phyloP scores from a whole-genome alignment of 2,113 vertebrate genomes.

The Melanerpes formicivorus region DNA sequence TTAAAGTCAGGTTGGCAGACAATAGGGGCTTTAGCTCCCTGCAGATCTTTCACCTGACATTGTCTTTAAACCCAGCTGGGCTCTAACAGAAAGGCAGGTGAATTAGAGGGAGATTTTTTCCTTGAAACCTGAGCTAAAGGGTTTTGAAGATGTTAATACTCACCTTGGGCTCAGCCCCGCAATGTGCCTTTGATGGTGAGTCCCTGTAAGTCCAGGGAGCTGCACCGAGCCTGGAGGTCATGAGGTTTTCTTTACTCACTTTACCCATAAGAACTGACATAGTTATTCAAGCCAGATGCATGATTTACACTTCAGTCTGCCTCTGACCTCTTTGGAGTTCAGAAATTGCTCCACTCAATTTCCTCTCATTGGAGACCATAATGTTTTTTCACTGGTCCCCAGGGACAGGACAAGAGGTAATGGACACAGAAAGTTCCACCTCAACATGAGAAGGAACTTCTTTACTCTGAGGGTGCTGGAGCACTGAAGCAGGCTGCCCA shows the following conservation, averaged over 20 bases:
- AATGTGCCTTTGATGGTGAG: not conserved
- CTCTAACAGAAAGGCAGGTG: not conserved
- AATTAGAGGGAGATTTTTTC: constrained; percentile 23
- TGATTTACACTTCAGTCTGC: not conserved
- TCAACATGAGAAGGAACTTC: too few relatives aligned
- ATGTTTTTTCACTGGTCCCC: too few relatives aligned
- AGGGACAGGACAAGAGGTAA: too few relatives aligned
- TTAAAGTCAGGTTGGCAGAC: not conserved
- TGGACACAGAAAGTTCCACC: too few relatives aligned
- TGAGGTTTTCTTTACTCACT: not conserved
- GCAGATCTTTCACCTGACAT: not conserved
- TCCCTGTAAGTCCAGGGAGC: not conserved
- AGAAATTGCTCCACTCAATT: not conserved
- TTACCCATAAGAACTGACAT: not conserved
- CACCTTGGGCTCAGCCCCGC: not conserved
- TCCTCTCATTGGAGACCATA: not conserved
- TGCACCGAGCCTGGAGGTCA: not conserved
- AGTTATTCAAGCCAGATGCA: not conserved
- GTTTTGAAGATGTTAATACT: not conserved
- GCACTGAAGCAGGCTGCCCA: too few relatives aligned
- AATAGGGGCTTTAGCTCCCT: not conserved
- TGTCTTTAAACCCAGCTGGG: not conserved
- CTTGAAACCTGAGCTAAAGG: not conserved
- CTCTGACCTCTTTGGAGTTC: not conserved
- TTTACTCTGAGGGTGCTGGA: too few relatives aligned